phyloP scores from a whole-genome alignment of 2,113 vertebrate genomes.

The Okapia johnstoni region DNA sequence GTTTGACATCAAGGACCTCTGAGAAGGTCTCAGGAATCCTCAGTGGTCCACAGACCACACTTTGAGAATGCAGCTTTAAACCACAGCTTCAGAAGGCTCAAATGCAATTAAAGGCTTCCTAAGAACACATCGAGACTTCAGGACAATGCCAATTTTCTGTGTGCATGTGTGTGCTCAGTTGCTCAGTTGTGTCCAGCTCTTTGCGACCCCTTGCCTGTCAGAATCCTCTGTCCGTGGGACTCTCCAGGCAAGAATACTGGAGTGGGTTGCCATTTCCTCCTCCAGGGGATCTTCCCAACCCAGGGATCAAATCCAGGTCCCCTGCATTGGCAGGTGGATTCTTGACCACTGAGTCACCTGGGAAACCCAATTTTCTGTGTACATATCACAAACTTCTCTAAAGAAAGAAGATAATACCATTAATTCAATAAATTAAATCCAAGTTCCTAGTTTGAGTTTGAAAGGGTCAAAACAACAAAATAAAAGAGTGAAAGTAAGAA shows the following conservation, averaged over 20 bases:
- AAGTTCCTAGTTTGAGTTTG: background rate
- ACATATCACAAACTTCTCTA: background rate
- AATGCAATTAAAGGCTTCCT: background rate
- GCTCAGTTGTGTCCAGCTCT: background rate
- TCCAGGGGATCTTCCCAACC: background rate
- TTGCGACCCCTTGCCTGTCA: background rate
- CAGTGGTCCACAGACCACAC: background rate
- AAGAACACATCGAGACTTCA: constrained; percentile 5
- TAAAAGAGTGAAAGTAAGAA: background rate
- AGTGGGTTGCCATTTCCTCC: background rate
- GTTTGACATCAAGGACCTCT: background rate
- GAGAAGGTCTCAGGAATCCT: background rate
- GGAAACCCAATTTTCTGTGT: background rate
- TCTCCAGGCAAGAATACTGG: background rate
- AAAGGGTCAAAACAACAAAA: constrained; percentile 24
- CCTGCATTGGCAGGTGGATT: background rate
- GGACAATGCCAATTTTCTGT: background rate
- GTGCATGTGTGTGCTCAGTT: background rate
- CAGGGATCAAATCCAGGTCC: background rate
- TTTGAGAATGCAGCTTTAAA: background rate
- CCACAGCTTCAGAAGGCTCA: background rate
- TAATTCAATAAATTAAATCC: constrained; percentile 6
- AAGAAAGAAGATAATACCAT: background rate
- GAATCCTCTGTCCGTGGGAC: background rate
- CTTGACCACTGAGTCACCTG: background rate